Conservation (phyloP, 2,797 vertebrate genomes). For the Naso thynnoides region DNA sequence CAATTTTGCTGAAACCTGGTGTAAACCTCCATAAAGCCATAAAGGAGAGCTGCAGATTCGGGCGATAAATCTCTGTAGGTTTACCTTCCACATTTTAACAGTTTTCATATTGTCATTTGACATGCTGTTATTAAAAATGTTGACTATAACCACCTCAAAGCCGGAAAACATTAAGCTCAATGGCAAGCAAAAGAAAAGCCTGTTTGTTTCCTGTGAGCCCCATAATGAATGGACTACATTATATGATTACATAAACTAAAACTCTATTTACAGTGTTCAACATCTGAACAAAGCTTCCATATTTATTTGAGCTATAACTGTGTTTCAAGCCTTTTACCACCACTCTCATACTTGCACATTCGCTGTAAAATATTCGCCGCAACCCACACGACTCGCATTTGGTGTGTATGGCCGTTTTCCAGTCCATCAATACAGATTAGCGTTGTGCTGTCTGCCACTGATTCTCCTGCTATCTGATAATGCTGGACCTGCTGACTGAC, state of each 20-base stretch:
- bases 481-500: slow-evolving; percentile 76
- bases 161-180: neutral
- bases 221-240: neutral
- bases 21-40: neutral
- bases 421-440: slow-evolving; percentile 81
- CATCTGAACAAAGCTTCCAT: neutral
- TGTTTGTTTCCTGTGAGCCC: neutral
- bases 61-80: neutral
- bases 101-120: neutral
- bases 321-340: slow-evolving; percentile 7
- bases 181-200: neutral
- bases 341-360: slow-evolving; percentile 12
- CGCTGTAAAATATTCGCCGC: slow-evolving; percentile 24
- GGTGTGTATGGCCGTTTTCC: slow-evolving; percentile 64
- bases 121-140: neutral
- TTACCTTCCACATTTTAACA: neutral
- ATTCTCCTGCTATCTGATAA: slow-evolving; percentile 77
- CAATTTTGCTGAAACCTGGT: neutral
- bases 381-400: slow-evolving; percentile 43
- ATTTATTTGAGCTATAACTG: neutral
- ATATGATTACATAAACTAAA: neutral
- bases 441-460: slow-evolving; percentile 59
- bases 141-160: neutral
- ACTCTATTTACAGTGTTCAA: neutral
- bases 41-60: neutral